Evolutionary conservation across 2,888 invertebrate species (phyloP).

Genomic region (Fragum fragum): DNA sequence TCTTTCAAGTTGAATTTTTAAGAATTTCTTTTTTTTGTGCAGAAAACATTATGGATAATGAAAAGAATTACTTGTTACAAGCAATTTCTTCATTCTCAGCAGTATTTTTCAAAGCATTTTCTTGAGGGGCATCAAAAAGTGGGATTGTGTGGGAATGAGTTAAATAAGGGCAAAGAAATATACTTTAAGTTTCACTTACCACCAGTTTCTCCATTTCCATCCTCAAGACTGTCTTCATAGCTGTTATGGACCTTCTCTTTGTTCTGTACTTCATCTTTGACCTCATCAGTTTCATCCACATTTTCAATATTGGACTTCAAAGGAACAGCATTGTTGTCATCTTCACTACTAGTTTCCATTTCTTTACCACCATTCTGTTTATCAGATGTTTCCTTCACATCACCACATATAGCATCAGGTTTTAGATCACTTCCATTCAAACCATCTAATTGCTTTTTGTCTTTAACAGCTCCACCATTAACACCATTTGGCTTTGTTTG

Average conservation of each 20-base stretch:
- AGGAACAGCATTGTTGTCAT: not conserved
- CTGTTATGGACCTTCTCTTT: not conserved
- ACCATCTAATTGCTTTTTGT: not conserved
- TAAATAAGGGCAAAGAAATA: too few species aligned
- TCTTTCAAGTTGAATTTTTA: too few species aligned
- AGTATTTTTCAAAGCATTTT: too few species aligned
- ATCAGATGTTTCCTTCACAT: not conserved
- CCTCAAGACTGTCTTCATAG: not conserved
- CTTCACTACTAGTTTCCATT: not conserved
- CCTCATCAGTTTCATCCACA: constrained; percentile 15
- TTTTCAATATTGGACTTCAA: not conserved
- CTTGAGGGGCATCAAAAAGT: too few species aligned
- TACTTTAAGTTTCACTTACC: not conserved
- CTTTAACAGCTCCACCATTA: constrained; percentile 1
- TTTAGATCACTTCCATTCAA: not conserved
- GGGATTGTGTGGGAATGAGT: too few species aligned
- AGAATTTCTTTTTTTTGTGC: too few species aligned
- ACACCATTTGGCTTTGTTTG: constrained; percentile 29
- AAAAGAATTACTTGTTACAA: too few species aligned
- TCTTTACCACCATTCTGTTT: not conserved
- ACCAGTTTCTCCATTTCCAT: not conserved
- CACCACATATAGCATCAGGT: not conserved
- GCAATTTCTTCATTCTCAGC: too few species aligned
- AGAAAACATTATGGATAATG: too few species aligned
- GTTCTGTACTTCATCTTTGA: not conserved